Evolutionary conservation across 2,888 invertebrate species (phyloP).

Genomic region (Andrena hattorfiana): DNA sequence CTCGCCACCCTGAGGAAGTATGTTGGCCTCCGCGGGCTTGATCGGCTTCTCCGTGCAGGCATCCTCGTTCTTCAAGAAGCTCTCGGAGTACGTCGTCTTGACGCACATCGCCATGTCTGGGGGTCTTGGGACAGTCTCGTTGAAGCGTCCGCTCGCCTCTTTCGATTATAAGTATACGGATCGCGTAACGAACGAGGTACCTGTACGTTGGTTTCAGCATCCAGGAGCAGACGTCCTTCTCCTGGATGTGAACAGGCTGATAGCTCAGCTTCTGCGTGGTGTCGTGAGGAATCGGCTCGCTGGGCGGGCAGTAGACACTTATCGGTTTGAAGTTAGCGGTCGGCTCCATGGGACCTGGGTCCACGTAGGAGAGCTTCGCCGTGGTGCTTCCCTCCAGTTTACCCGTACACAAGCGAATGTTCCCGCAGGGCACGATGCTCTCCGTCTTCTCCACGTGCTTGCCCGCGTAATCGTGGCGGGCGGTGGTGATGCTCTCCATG

Average conservation of each 20-base stretch:
- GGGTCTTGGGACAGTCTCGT: slow-evolving; percentile 64
- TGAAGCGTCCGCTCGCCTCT: not conserved
- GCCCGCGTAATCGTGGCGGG: slow-evolving; percentile 77
- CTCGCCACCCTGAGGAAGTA: slow-evolving; percentile 69
- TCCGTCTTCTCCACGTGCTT: slow-evolving; percentile 76
- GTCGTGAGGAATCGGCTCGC: slow-evolving; percentile 73
- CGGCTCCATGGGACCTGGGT: slow-evolving; percentile 78
- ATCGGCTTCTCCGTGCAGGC: slow-evolving; percentile 69
- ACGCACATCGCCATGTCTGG: slow-evolving; percentile 77
- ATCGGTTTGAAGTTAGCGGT: slow-evolving; percentile 80
- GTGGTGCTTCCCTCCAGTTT: slow-evolving; percentile 78
- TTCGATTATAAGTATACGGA: not conserved
- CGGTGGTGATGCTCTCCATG: slow-evolving; percentile 81
- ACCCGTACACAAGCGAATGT: slow-evolving; percentile 76
- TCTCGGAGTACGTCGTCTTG: slow-evolving; percentile 82
- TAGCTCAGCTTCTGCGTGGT: slow-evolving; percentile 83
- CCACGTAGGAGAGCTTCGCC: slow-evolving; percentile 75
- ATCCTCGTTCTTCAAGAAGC: slow-evolving; percentile 74
- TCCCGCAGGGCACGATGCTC: slow-evolving; percentile 78
- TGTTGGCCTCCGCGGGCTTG: slow-evolving; percentile 58
- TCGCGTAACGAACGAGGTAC: slow-evolving; percentile 46
- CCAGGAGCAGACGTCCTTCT: slow-evolving; percentile 81
- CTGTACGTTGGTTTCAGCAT: slow-evolving; percentile 78
- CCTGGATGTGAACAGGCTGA: slow-evolving; percentile 77
- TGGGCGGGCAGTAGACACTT: slow-evolving; percentile 76